Base-by-base conservation (phyloP, 2,888 invertebrate genomes). In the Metallyticus violacea region DNA sequence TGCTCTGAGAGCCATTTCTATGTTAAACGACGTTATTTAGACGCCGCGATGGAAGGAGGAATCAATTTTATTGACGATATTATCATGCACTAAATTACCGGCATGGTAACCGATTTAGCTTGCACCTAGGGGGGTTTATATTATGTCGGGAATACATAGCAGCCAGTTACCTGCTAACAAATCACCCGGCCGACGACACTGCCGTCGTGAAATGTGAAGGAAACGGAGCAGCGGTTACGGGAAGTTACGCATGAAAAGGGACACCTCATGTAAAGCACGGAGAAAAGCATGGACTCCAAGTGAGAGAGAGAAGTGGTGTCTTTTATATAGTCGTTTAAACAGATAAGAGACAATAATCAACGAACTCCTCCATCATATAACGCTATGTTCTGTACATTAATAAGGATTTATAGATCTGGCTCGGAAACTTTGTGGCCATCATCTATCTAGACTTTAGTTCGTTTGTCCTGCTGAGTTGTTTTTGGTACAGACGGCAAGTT, bases 1-100 rank as follows among this genome's bases (percentile, higher is more conserved):
- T 62, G 62, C 82, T 40, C 15, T 6, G 22, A 26, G 62, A 82
- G 82, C 27, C 26, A 82, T 29, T 82, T 82, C n/a, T 62, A 82
- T 62, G 29, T 82, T 82, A 62, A 82, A 62, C 15, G 62, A 29
- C 81, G 81, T 81, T 81, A 81, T 81, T 81, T 81, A 29, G 82
- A 15, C 26, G 40, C 15, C 40, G 2, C 40, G 40, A 40, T 40
- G 40, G 40, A 40, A 7, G 40, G 40, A 82, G 62, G 25, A 82
- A 82, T 82, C 82, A 82, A 82, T 82, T 82, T 82, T 82, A 82
- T 82, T 82, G 82, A 76, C 81, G n/a, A 81, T 40, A 81, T 62
- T 62, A 62, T 40, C 29, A 30, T 7, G 26, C 25, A 81, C 25
- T 62, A 82, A 26, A 82, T 82, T 82, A 76, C 82, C 82, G 40